Conservation (phyloP, 2,888 invertebrate genomes). For the Tipula lateralis region DNA sequence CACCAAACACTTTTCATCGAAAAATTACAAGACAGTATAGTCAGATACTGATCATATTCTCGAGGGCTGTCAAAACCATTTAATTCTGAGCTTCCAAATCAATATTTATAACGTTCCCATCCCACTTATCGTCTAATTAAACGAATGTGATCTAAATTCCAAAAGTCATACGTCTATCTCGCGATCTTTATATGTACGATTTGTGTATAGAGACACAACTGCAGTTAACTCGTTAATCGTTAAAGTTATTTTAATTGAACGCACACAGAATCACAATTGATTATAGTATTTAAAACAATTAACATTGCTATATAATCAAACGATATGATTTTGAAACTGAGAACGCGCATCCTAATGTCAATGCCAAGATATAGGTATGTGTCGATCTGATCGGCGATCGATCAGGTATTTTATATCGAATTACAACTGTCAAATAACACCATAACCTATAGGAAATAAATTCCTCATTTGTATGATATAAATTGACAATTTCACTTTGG, state of each 20-base stretch:
- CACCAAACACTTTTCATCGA: too few species aligned
- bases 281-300: neutral
- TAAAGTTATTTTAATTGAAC: neutral
- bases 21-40: too few species aligned
- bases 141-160: neutral
- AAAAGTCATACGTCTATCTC: neutral
- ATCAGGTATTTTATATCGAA: neutral
- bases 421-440: constrained; percentile 19
- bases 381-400: neutral
- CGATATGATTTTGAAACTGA: neutral
- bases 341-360: neutral
- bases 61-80: too few species aligned
- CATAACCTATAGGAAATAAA: neutral
- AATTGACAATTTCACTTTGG: constrained; percentile 3
- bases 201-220: neutral
- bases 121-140: too few species aligned
- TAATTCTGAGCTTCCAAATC: too few species aligned
- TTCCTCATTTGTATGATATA: neutral
- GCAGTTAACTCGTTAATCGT: too few species aligned
- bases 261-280: neutral
- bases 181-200: neutral
- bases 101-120: too few species aligned
- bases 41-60: too few species aligned
- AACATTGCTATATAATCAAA: neutral
- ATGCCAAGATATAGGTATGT: neutral